Percentiles rank a stretch among this genome's conserved stretches.
phyloP scores from a whole-genome alignment of 2,888 invertebrate genomes.

The Hyposoter dolosus region DNA sequence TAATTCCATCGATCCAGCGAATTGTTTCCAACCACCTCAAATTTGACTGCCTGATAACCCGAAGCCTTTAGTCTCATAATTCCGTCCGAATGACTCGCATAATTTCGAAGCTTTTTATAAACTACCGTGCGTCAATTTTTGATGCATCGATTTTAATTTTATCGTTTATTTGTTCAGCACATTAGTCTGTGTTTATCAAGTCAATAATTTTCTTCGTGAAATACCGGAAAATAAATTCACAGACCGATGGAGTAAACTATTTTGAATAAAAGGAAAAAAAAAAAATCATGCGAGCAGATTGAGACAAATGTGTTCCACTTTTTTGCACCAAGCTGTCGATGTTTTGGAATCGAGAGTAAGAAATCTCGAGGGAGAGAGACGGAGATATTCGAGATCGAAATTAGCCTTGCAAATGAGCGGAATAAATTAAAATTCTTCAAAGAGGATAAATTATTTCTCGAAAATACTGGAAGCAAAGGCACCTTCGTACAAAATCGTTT shows the following conservation, averaged over 20 bases:
- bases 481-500: slow-evolving; percentile 8
- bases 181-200: background rate
- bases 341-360: background rate
- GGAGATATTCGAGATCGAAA: slow-evolving; percentile 6
- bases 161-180: too few species aligned
- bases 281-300: background rate
- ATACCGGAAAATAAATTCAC: background rate
- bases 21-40: background rate
- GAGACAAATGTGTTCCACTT: background rate
- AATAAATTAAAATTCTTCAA: slow-evolving; percentile 45
- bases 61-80: background rate
- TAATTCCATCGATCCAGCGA: background rate
- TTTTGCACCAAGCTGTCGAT: background rate
- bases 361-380: background rate
- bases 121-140: background rate
- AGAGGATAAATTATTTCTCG: slow-evolving; percentile 27
- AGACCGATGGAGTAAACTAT: background rate
- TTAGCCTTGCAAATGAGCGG: slow-evolving; percentile 33
- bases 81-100: background rate
- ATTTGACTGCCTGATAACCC: background rate
- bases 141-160: background rate
- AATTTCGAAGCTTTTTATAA: background rate
- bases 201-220: background rate
- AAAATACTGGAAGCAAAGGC: slow-evolving; percentile 18
- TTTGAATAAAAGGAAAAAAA: background rate